Evolutionary conservation across 2,797 vertebrate genomes (phyloP), one percentile per base, ranked within the genome.

Genomic region (Pyrocephalus nanus): DNA sequence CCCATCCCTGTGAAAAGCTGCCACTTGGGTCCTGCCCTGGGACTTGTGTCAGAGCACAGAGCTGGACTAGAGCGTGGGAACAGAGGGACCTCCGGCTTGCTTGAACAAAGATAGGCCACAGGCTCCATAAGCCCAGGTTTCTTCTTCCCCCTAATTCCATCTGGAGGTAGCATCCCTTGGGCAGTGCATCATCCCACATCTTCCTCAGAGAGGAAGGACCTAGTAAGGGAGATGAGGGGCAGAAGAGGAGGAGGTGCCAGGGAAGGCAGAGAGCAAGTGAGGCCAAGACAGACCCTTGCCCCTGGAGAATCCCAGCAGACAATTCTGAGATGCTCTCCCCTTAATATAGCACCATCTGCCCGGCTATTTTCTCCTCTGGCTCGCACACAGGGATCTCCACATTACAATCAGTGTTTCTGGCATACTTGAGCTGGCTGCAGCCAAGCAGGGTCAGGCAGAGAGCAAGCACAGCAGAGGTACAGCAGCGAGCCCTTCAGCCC

Each of bases 321-420:
- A 74, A 81, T 92, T 95, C 93, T 95, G 94, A 94, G 94, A 94
- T 29, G 15, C 34, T 93, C 47, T 92, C 45, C 90, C 67, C 95
- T 96, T 96, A 96, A 96, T 95, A 94, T 95, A 96, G 96, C 90
- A 90, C 90, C 93, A 95, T 93, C 90, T 95, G 94, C 88, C 79
- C 64, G 27, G 86, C 86, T 97, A 95, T 97, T 95, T 95, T 96
- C 88, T 95, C 90, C 86, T 20, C 93, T 95, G 95, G 96, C 92
- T 95, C 5, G 0, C 42, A 1, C 61, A 55, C 80, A 92, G 94
- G 75, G 92, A 86, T 92, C 92, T 94, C 95, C 92, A 76, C 92
- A 25, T 92, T 93, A 73, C 93, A 76, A 76, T 92, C 93, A 22
- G 88, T 86, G 14, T 79, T 92, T 88, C 83, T 92, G 90, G 93